Conservation (phyloP, 2,888 invertebrate genomes). For the Cephus rjabovi region DNA sequence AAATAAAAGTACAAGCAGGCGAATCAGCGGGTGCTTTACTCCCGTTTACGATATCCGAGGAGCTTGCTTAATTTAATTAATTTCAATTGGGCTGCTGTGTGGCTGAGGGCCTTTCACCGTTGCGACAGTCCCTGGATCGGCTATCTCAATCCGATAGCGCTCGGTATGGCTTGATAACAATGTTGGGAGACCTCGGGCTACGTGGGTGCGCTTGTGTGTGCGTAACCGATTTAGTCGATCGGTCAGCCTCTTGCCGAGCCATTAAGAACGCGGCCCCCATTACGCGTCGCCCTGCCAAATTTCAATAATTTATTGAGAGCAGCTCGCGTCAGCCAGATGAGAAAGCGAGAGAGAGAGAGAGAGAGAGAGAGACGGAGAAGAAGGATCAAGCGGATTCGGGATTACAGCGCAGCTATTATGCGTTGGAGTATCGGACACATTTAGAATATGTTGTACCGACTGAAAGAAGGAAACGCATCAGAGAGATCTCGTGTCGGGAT, state of each 20-base stretch:
- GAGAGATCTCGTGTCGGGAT: slow-evolving; percentile 2
- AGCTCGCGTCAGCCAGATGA: slow-evolving; percentile 6
- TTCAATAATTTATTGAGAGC: slow-evolving; percentile 45
- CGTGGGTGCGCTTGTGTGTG: slow-evolving; percentile 38
- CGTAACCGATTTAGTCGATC: background rate
- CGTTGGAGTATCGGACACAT: background rate
- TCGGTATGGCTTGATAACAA: slow-evolving; percentile 49
- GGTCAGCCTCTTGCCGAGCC: slow-evolving; percentile 3
- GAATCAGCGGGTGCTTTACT: background rate
- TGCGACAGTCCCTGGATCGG: slow-evolving; percentile 46
- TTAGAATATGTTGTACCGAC: background rate
- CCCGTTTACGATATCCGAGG: background rate
- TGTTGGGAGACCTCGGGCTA: slow-evolving; percentile 43
- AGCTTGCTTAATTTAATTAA: slow-evolving; percentile 23
- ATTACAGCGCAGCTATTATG: background rate
- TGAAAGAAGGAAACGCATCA: background rate
- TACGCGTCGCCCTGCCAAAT: slow-evolving; percentile 43
- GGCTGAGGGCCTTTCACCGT: slow-evolving; percentile 51
- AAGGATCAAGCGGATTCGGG: background rate
- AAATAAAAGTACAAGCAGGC: background rate
- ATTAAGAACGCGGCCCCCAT: slow-evolving; percentile 10
- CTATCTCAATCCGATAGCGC: slow-evolving; percentile 43
- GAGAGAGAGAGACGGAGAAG: background rate
- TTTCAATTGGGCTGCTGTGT: slow-evolving; percentile 40
- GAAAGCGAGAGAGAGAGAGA: background rate